phyloP scores from a whole-genome alignment of 2,113 vertebrate genomes.

The Sisor rabdophorus region DNA sequence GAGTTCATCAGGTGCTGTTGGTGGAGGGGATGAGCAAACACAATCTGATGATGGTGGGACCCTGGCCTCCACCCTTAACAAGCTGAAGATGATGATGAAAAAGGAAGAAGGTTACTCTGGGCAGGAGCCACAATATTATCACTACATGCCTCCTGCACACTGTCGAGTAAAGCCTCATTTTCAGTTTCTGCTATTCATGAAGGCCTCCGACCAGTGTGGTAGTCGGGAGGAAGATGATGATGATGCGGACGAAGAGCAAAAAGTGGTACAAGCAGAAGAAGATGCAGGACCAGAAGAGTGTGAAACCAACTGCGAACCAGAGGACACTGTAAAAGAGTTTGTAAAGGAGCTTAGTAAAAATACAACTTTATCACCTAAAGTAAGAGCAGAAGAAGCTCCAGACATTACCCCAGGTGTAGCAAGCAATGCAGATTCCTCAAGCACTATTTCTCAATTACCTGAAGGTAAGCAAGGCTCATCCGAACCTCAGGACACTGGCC shows the following conservation, averaged over 20 bases:
- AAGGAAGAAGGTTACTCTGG: conserved; percentile 82
- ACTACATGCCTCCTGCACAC: conserved; percentile 93
- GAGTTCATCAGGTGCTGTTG: conserved; percentile 56
- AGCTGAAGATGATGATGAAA: conserved; percentile 93
- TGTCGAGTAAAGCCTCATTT: conserved; percentile 97
- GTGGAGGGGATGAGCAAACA: conserved; percentile 62
- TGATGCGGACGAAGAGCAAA: conserved; percentile 57
- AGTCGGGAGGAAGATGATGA: conserved; percentile 65
- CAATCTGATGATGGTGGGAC: conserved; percentile 78
- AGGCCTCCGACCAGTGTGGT: conserved; percentile 83
- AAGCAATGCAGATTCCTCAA: conserved; percentile 31
- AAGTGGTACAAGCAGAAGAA: conserved; percentile 9
- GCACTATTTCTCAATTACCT: conserved; percentile 49
- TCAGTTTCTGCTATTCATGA: conserved; percentile 96
- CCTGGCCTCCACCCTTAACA: conserved; percentile 85
- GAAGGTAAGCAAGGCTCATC: conserved; percentile 48
- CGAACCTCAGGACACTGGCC: conserved; percentile 69
- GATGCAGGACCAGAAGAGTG: conserved; percentile 38
- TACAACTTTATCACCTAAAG: conserved; percentile 39
- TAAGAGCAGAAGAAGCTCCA: conserved; percentile 51
- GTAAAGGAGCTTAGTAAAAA: conserved; percentile 41
- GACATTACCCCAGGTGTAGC: conserved; percentile 27
- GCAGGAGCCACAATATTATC: conserved; percentile 92
- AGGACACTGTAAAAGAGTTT: conserved; percentile 49
- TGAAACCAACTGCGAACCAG: conserved; percentile 34